Evolutionary conservation across 2,888 invertebrate genomes (phyloP).

Genomic region (Alviniconcha strummeri): DNA sequence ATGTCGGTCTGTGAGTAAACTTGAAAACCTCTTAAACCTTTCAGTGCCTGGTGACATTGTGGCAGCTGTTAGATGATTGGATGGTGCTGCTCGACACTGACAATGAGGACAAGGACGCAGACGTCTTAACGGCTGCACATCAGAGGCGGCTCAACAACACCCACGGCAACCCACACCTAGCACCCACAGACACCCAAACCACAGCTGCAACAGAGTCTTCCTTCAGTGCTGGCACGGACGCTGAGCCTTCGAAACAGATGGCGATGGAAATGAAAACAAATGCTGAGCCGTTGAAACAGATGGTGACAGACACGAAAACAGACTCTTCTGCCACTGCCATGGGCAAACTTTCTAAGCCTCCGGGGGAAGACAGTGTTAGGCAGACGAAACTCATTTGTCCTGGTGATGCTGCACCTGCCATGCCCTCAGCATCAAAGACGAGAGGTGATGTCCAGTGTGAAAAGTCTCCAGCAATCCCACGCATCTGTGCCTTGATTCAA

Average conservation of each 20-base stretch:
- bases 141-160: too few species aligned
- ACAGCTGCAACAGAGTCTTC: background rate
- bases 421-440: background rate
- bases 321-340: background rate
- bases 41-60: conserved; percentile 64
- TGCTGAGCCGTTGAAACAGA: background rate
- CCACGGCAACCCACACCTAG: too few species aligned
- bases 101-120: conserved; percentile 34
- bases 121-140: too few species aligned
- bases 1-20: too few species aligned
- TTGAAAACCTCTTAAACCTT: background rate
- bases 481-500: conserved; percentile 67
- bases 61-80: conserved; percentile 69
- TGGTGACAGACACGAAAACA: background rate
- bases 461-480: conserved; percentile 59
- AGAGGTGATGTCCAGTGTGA: background rate
- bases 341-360: background rate
- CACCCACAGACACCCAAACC: conserved; percentile 2
- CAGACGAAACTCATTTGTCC: background rate
- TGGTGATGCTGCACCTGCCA: background rate
- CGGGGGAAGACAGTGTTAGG: background rate
- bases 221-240: too few species aligned
- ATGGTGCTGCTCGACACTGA: conserved; percentile 61
- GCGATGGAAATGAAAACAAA: too few species aligned
- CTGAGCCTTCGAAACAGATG: too few species aligned